Conservation (phyloP, 2,888 invertebrate genomes). For the Drosophila barbarae region DNA sequence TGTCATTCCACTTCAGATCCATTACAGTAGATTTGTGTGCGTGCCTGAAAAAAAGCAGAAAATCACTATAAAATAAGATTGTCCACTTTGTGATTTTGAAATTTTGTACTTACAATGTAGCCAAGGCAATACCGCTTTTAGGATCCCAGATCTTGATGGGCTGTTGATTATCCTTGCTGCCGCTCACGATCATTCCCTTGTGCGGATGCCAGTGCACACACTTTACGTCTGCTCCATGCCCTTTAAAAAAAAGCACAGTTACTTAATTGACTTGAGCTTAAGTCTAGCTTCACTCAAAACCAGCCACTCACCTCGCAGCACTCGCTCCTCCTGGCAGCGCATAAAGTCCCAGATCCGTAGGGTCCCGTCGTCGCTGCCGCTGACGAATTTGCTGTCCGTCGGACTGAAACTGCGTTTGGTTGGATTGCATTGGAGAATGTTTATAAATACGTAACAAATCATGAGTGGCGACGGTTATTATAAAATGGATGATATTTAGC, state of each 20-base stretch:
- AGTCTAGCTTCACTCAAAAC: too few relatives aligned
- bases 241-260: constrained; percentile 77
- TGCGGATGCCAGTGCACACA: constrained; percentile 99
- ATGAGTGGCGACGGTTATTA: constrained; percentile 31
- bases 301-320: constrained; percentile 85
- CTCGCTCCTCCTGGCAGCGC: constrained; percentile 96
- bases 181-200: constrained; percentile 97
- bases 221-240: constrained; percentile 99
- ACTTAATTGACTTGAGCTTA: not conserved
- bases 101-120: constrained; percentile 87
- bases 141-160: constrained; percentile 99
- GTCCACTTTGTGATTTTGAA: too few relatives aligned
- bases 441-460: constrained; percentile 51
- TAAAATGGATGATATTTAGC: constrained; percentile 7
- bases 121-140: constrained; percentile 95
- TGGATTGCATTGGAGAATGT: constrained; percentile 60
- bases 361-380: constrained; percentile 99
- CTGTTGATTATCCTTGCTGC: constrained; percentile 99
- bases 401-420: constrained; percentile 93
- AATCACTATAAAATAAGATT: not conserved
- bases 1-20: constrained; percentile 99
- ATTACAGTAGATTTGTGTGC: constrained; percentile 99
- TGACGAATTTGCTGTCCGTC: constrained; percentile 98
- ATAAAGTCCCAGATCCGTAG: constrained; percentile 99
- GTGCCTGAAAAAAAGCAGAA: constrained; percentile 83